Conservation (phyloP, 2,797 vertebrate species). For the Peromyscus melanophrys region DNA sequence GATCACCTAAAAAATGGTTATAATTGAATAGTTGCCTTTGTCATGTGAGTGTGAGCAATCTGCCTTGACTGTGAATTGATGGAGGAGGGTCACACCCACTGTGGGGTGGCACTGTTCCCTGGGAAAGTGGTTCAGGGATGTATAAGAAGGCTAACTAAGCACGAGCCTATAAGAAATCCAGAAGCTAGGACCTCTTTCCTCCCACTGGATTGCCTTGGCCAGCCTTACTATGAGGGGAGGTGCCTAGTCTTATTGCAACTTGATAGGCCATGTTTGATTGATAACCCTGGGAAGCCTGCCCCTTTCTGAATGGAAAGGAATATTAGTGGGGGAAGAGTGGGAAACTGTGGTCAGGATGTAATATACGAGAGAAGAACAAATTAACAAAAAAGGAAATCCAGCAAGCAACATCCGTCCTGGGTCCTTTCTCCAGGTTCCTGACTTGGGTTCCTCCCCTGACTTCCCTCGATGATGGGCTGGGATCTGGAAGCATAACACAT, state of each 20-base stretch:
- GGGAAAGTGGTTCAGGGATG: background rate
- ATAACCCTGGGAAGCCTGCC: background rate
- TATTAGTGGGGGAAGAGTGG: background rate
- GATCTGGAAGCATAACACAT: background rate
- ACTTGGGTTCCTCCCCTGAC: background rate
- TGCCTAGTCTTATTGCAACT: background rate
- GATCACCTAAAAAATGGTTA: background rate
- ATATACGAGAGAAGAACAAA: background rate
- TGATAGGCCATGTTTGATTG: background rate
- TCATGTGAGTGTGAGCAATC: background rate
- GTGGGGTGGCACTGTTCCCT: background rate
- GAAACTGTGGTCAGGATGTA: background rate
- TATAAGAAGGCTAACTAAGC: too few relatives aligned
- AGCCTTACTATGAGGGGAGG: background rate
- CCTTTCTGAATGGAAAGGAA: background rate
- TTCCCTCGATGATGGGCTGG: background rate
- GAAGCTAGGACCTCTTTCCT: background rate
- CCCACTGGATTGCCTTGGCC: background rate
- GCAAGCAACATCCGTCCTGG: background rate
- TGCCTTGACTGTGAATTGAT: background rate
- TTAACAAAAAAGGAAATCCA: background rate
- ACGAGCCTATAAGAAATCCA: background rate
- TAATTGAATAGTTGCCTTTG: background rate
- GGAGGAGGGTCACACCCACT: background rate
- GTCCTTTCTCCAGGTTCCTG: background rate